These are phyloP conservation scores for Heterodera carotae DNA, from an alignment of 1,140 invertebrate genomes.

Conservation along the genomic window DNA sequence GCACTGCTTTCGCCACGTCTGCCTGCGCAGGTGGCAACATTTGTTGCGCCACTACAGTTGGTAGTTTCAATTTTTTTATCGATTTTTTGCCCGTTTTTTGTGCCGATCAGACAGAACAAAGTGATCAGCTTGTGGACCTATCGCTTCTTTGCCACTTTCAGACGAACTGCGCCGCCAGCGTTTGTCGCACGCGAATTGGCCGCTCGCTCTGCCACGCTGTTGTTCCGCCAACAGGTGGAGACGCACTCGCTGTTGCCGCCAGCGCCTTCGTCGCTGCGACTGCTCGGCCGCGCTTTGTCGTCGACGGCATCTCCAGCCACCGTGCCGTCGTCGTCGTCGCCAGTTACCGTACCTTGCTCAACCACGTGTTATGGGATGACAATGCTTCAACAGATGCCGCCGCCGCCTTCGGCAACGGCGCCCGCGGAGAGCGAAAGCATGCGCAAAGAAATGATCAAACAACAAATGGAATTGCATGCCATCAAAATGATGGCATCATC, in stretches of 20 bases:
- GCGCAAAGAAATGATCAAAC: conserved; percentile 5
- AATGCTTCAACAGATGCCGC: too few species aligned
- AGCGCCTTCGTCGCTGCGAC: conserved; percentile 23
- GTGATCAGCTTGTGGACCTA: too few species aligned
- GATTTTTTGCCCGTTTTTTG: not conserved
- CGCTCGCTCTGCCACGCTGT: conserved; percentile 6
- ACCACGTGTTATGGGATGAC: not conserved
- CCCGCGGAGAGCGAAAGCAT: not conserved
- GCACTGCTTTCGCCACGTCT: conserved; percentile 32
- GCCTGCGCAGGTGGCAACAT: not conserved
- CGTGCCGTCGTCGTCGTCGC: not conserved
- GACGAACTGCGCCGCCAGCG: not conserved
- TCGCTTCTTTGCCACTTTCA: not conserved
- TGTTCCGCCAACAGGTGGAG: not conserved
- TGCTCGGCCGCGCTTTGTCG: not conserved
- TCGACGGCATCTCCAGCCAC: not conserved
- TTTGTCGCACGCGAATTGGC: conserved; percentile 22
- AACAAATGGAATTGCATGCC: not conserved
- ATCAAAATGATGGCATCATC: not conserved
- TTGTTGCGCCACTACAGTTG: conserved; percentile 31
- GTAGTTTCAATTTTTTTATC: too few species aligned
- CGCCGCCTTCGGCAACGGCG: not conserved
- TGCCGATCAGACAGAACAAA: too few species aligned
- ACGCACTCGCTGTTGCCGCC: conserved; percentile 25
- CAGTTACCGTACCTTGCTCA: too few species aligned